Evolutionary conservation across 2,113 vertebrate species (phyloP).

Genomic region (Ophiodon elongatus): DNA sequence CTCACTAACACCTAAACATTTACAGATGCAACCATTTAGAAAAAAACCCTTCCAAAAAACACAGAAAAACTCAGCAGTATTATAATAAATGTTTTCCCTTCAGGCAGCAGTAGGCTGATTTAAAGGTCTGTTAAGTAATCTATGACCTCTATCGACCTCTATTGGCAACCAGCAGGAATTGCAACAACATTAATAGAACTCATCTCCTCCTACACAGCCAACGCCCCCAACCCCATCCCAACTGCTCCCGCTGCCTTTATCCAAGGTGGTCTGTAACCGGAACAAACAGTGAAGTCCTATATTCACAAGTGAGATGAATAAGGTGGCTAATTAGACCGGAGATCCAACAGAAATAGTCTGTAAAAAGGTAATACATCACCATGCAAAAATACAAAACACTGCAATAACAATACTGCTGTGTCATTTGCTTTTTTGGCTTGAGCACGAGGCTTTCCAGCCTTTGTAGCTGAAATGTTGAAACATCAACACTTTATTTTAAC

Average conservation of each 20-base stretch:
- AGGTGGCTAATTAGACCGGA: slow-evolving; percentile 68
- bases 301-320: slow-evolving; percentile 71
- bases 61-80: slow-evolving; percentile 24
- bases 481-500: neutral
- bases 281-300: slow-evolving; percentile 64
- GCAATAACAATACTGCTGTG: slow-evolving; percentile 66
- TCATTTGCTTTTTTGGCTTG: slow-evolving; percentile 64
- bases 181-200: slow-evolving; percentile 62
- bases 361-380: slow-evolving; percentile 73
- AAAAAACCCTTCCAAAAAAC: neutral
- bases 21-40: slow-evolving; percentile 15
- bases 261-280: slow-evolving; percentile 60
- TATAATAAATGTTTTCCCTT: slow-evolving; percentile 56
- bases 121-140: slow-evolving; percentile 69
- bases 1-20: slow-evolving; percentile 13
- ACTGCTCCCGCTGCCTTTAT: slow-evolving; percentile 40
- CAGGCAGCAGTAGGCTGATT: slow-evolving; percentile 51
- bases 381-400: slow-evolving; percentile 60
- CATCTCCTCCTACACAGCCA: slow-evolving; percentile 48
- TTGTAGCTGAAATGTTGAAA: slow-evolving; percentile 40
- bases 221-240: slow-evolving; percentile 12
- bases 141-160: slow-evolving; percentile 64
- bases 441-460: slow-evolving; percentile 18
- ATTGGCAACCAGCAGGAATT: slow-evolving; percentile 55
- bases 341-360: slow-evolving; percentile 60